These are phyloP conservation scores for Pseudanteris insignis DNA, from an alignment of 2,888 invertebrate genomes.

Conservation along the genomic window DNA sequence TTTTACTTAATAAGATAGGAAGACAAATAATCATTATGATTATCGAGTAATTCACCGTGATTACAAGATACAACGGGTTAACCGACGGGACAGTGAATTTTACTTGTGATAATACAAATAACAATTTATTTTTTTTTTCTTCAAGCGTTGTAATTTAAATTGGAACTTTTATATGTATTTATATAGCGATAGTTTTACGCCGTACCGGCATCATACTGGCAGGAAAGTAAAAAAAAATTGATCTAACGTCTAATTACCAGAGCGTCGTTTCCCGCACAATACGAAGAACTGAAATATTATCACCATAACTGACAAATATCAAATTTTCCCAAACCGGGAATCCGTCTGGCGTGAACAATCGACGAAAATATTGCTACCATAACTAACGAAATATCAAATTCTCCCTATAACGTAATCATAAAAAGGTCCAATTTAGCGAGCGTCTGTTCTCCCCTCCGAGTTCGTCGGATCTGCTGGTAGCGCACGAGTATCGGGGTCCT, in stretches of 20 bases:
- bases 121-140: too few species aligned
- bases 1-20: too few species aligned
- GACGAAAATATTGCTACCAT: constrained; percentile 39
- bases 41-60: too few species aligned
- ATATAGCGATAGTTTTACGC: too few species aligned
- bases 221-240: too few species aligned
- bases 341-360: constrained; percentile 29
- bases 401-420: constrained; percentile 40
- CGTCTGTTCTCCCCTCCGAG: constrained; percentile 22
- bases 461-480: constrained; percentile 36
- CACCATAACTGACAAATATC: constrained; percentile 41
- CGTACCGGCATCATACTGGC: too few species aligned
- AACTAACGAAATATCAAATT: constrained; percentile 44
- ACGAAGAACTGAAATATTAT: constrained; percentile 23
- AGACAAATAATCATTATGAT: too few species aligned
- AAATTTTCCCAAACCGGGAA: constrained; percentile 31
- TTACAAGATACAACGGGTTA: too few species aligned
- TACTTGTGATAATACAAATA: too few species aligned
- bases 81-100: too few species aligned
- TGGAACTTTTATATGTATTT: too few species aligned
- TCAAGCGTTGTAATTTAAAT: too few species aligned
- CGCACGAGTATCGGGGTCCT: constrained; percentile 36
- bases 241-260: constrained; percentile 36
- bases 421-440: constrained; percentile 41
- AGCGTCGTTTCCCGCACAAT: constrained; percentile 19